Evolutionary conservation across 2,113 vertebrate genomes (phyloP).

Genomic region (Lepus timidus): DNA sequence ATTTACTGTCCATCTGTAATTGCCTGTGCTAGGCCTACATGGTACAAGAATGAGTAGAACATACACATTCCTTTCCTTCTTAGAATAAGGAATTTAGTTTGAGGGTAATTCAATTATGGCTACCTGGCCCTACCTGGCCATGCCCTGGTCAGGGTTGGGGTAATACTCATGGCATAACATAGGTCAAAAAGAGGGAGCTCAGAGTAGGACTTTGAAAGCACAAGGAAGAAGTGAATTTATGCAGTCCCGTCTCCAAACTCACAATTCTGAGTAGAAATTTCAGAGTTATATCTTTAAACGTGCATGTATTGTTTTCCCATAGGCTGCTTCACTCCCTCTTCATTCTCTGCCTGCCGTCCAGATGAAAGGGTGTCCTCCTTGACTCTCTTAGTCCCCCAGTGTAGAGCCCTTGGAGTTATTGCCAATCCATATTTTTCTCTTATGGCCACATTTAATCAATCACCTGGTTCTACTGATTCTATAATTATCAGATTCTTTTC

Average conservation of each 20-base stretch:
- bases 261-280: not conserved
- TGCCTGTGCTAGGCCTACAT: not conserved
- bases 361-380: not conserved
- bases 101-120: not conserved
- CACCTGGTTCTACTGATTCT: not conserved
- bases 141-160: not conserved
- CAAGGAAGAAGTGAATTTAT: not conserved
- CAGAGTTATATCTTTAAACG: not conserved
- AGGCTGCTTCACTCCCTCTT: not conserved
- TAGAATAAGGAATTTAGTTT: not conserved
- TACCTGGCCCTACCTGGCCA: not conserved
- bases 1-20: not conserved
- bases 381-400: rapidly evolving
- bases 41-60: not conserved
- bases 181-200: not conserved
- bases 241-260: not conserved
- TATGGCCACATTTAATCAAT: not conserved
- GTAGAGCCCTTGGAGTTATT: not conserved
- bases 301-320: not conserved
- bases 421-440: not conserved
- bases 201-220: not conserved
- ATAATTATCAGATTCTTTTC: not conserved
- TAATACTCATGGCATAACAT: not conserved
- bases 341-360: not conserved
- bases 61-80: not conserved